phyloP scores from a whole-genome alignment of 1,140 invertebrate genomes.

The Nephotettix cincticeps region DNA sequence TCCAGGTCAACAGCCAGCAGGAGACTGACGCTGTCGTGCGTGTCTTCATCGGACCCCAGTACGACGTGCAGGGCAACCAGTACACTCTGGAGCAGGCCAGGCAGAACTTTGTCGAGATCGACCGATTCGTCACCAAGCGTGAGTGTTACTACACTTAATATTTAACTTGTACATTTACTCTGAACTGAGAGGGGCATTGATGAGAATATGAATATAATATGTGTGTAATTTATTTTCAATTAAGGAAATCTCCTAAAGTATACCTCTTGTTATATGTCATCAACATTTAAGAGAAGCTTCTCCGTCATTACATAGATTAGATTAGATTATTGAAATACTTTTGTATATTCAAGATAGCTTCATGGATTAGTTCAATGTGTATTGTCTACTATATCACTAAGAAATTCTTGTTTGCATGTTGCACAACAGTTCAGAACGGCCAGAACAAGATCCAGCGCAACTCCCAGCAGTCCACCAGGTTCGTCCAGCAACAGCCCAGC shows the following conservation, averaged over 20 bases:
- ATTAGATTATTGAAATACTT: background rate
- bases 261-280: background rate
- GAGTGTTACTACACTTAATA: conserved; percentile 17
- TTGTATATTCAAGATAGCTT: no score
- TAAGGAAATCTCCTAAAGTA: background rate
- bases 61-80: conserved; percentile 55
- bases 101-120: conserved; percentile 45
- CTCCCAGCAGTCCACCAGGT: conserved; percentile 21
- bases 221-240: background rate
- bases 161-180: background rate
- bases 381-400: no score
- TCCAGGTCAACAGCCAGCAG: conserved; percentile 58
- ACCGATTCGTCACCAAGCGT: conserved; percentile 43
- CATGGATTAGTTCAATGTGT: no score
- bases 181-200: background rate
- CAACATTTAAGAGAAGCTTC: background rate
- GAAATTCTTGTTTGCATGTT: background rate
- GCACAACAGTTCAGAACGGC: conserved; percentile 14
- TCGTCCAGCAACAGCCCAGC: conserved; percentile 3
- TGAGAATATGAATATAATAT: background rate
- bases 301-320: background rate
- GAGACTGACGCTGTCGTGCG: conserved; percentile 55
- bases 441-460: conserved; percentile 22
- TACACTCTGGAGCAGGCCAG: conserved; percentile 39
- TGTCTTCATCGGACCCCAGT: conserved; percentile 69